Evolutionary conservation across 2,797 vertebrate species (phyloP), one percentile per base, ranked within the genome.

Genomic region (Dryobates pubescens): DNA sequence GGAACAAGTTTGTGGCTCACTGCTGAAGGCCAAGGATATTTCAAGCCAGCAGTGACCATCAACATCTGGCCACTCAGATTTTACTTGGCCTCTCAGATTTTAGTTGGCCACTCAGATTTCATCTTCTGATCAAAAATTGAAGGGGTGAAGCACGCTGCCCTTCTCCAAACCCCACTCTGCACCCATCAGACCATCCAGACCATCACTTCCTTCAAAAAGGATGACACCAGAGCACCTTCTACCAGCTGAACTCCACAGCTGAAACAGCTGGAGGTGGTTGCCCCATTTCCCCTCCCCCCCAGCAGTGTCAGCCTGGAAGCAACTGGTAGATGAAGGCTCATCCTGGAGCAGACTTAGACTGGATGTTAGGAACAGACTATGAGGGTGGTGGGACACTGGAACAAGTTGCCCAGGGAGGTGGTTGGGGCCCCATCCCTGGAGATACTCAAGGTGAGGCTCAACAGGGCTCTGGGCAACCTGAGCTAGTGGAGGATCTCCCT

Each of bases 321-420:
- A 94, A 88, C 78, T 87, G 82, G 86, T 3, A 78, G 65, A 19
- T 15, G 70, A 62, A 89, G 76, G 88, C 68, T 89, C 70, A 47
- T 76, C 6, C 41, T 43, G 15, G 16, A 43, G 41, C 15, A 43
- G 41, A 43, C 15, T 43, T 43, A 43, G 41, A 43, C 17, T 15
- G 41, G 41, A 43, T 43, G 41, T 43, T 16, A 43, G 41, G 41
- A 43, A 43, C 41, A 43, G 16, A 43, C 41, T 17, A 43, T 16
- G 41, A 43, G 41, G 41, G 41, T 43, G 13, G 41, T 43, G 41
- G 41, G 7, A 43, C 41, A 43, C 41, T 43, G 41, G 41, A 16
- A 43, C 15, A 43, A 17, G 41, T 43, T 43, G 41, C 41, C 41
- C 41, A 43, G 41, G 15, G 15, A 43, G 41, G 41, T 43, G 41